Base-by-base conservation (phyloP, 2,888 invertebrate genomes). In the Hermodice carunculata region DNA sequence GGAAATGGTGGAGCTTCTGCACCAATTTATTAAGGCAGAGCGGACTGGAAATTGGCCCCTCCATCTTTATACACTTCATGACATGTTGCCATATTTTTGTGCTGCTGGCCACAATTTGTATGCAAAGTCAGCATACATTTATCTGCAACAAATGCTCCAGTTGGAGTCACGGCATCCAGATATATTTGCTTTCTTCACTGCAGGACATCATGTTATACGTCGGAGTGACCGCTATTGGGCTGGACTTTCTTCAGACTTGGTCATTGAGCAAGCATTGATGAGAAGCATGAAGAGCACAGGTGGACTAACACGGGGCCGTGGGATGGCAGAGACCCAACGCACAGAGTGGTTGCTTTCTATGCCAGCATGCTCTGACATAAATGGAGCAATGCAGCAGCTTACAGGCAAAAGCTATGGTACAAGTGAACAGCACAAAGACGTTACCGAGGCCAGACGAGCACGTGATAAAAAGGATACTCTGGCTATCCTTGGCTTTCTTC, bases 221-320 rank as follows among this genome's bases (percentile, higher is more conserved):
- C 40, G 63, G 48, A 71, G 61, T 48, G 70, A 76, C 46, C 46
- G 74, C 24, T 69, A 61, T 40, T 77, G 76, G 76, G 71, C 70
- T 19, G 77, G 76, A 24, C 48, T 78, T 11, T 67, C 75, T 14
- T 62, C 73, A 32, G 76, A 78, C 52, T 64, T 78, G 26, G 61
- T 72, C 1, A 78, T 78, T 31, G 76, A 76, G 53, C 77, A 78
- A 53, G 66, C 61, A 2, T 61, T 77, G 6, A 76, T 77, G 77
- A 52, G 73, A 24, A 70, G 60, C 29, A n/a, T 75, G 17, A 78
- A 76, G 53, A 61, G 67, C 8, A 69, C 63, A n/a, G 72, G 75
- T 17, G 76, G 77, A 5, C 57, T 64, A 11, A 64, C 60, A 11
- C n/a, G 60, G 32, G 64, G 60, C 17, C 19, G 66, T 8, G 58